phyloP scores from a whole-genome alignment of 2,113 vertebrate species.

The Pristiophorus japonicus region DNA sequence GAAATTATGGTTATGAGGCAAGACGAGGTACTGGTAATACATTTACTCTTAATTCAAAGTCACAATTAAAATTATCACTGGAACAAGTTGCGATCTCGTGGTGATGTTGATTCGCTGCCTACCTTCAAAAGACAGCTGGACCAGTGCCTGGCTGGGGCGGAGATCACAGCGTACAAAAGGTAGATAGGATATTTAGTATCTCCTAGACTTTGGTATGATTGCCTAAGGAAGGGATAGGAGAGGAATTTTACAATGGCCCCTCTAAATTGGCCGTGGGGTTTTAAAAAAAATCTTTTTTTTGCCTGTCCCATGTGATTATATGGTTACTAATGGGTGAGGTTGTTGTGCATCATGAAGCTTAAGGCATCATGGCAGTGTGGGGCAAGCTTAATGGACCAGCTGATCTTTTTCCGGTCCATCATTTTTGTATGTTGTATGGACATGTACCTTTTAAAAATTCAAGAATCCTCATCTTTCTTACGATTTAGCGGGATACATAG shows the following conservation, averaged over 20 bases:
- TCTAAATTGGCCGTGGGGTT: neutral
- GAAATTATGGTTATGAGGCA: neutral
- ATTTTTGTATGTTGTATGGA: too few species aligned
- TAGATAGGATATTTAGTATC: neutral
- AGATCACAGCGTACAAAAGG: neutral
- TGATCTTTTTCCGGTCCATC: too few species aligned
- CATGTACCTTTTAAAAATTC: too few species aligned
- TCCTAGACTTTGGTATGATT: neutral
- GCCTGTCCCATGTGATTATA: too few species aligned
- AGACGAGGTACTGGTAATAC: neutral
- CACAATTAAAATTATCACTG: neutral
- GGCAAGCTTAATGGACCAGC: too few species aligned
- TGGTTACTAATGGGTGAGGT: too few species aligned
- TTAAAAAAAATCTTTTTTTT: neutral
- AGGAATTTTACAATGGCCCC: neutral
- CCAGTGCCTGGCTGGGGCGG: neutral
- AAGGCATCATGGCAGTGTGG: too few species aligned
- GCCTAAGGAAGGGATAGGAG: neutral
- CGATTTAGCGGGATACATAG: too few species aligned
- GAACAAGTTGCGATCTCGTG: neutral
- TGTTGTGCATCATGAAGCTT: too few species aligned
- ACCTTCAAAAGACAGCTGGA: neutral
- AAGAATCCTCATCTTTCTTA: too few species aligned
- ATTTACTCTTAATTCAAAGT: neutral
- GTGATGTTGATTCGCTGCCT: neutral